Evolutionary conservation across 2,888 invertebrate genomes (phyloP).

Genomic region (Drosophila helvetica): DNA sequence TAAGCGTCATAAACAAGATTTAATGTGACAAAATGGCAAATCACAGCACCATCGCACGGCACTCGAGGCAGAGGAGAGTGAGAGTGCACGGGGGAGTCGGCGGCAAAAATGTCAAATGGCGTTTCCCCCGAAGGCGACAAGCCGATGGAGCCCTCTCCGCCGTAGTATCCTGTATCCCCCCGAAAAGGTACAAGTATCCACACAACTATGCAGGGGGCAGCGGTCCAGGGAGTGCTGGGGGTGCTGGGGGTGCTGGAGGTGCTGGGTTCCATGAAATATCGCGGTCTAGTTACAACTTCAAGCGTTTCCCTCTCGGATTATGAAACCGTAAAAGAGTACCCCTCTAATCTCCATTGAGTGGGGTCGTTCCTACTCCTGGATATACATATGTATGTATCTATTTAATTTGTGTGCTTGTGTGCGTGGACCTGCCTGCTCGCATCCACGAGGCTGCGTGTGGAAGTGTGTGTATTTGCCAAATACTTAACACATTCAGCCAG

Average conservation of each 20-base stretch:
- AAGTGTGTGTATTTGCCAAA: conserved; percentile 23
- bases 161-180: neutral
- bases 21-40: conserved; percentile 76
- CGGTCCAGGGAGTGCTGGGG: neutral
- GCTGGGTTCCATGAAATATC: conserved; percentile 50
- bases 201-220: conserved; percentile 22
- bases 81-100: conserved; percentile 19
- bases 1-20: conserved; percentile 76
- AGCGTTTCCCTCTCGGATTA: conserved; percentile 63
- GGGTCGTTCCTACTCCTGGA: conserved; percentile 6
- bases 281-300: conserved; percentile 68
- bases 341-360: conserved; percentile 41
- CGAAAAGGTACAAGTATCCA: neutral
- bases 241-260: conserved; percentile 6
- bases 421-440: conserved; percentile 7
- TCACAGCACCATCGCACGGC: conserved; percentile 48
- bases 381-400: neutral
- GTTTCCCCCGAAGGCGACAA: conserved; percentile 65
- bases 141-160: conserved; percentile 25
- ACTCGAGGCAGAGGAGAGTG: neutral
- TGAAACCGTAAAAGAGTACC: conserved; percentile 54
- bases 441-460: neutral
- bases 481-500: conserved; percentile 21
- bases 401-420: neutral
- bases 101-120: conserved; percentile 68